Conservation (phyloP, 2,113 vertebrate genomes). For the Drymodes brunneopygia region DNA sequence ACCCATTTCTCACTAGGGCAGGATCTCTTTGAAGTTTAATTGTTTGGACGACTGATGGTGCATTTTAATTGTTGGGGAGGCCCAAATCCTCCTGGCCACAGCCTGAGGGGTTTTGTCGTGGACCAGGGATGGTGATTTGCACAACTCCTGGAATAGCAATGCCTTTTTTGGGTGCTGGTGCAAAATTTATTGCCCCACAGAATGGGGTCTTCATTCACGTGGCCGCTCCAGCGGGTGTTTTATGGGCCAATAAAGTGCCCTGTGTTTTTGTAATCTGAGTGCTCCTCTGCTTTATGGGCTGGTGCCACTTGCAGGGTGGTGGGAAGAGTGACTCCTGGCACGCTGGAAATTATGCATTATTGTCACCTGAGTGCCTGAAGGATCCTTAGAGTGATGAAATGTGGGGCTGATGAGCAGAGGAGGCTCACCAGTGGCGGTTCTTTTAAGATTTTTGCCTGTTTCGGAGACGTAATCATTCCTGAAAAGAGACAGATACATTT, state of each 20-base stretch:
- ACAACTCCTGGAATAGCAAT: not conserved
- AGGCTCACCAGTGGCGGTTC: not conserved
- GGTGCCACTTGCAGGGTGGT: not conserved
- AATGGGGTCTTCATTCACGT: slow-evolving; percentile 36
- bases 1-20: not conserved
- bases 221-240: not conserved
- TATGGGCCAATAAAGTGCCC: slow-evolving; percentile 32
- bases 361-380: slow-evolving; percentile 1
- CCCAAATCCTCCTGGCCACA: not conserved
- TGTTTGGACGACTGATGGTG: not conserved
- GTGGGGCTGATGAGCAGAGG: not conserved
- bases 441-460: not conserved
- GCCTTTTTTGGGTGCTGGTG: slow-evolving; percentile 11
- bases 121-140: not conserved
- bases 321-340: not conserved
- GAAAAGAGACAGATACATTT: not conserved
- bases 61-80: not conserved
- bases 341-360: not conserved
- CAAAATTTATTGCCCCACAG: slow-evolving; percentile 14
- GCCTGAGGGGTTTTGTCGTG: not conserved
- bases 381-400: not conserved
- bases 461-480: not conserved
- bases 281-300: slow-evolving; percentile 34
- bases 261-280: slow-evolving; percentile 48
- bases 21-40: not conserved